Evolutionary conservation across 2,797 vertebrate species (phyloP).

Genomic region (Erethizon dorsatum): DNA sequence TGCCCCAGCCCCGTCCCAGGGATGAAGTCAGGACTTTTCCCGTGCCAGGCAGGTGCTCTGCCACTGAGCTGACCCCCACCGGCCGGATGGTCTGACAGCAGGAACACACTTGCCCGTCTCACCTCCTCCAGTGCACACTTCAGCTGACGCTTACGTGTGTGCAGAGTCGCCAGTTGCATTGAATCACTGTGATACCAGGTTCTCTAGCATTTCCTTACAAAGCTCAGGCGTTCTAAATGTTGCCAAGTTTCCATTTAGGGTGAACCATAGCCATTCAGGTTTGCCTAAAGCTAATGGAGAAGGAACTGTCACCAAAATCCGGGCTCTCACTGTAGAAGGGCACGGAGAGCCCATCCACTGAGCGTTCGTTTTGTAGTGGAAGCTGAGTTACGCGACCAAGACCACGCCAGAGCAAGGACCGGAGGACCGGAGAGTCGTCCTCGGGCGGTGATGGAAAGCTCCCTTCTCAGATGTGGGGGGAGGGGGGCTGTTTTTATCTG

Average conservation of each 20-base stretch:
- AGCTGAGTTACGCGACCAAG: slow-evolving; percentile 7
- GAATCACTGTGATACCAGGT: slow-evolving; percentile 73
- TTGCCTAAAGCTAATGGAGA: slow-evolving; percentile 61
- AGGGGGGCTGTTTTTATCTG: slow-evolving; percentile 17
- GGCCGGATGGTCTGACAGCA: not conserved
- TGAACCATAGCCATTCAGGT: slow-evolving; percentile 85
- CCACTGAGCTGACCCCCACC: not conserved
- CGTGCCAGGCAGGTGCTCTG: not conserved
- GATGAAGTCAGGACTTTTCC: too few relatives aligned
- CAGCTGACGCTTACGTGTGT: not conserved
- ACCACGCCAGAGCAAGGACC: slow-evolving; percentile 56
- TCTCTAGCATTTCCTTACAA: slow-evolving; percentile 82
- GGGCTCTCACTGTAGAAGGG: slow-evolving; percentile 26
- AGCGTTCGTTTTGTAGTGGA: slow-evolving; percentile 37
- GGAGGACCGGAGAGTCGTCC: slow-evolving; percentile 28
- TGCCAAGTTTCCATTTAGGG: slow-evolving; percentile 64
- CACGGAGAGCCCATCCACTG: not conserved
- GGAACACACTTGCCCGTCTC: too few relatives aligned
- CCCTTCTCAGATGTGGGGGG: not conserved
- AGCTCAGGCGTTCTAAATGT: slow-evolving; percentile 85
- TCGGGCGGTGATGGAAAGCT: slow-evolving; percentile 66
- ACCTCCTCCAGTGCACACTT: too few relatives aligned
- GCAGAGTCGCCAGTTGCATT: slow-evolving; percentile 68
- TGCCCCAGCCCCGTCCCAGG: too few relatives aligned
- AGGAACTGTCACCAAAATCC: slow-evolving; percentile 42